phyloP scores from a whole-genome alignment of 2,888 invertebrate species.

The Silvanus unidentatus region DNA sequence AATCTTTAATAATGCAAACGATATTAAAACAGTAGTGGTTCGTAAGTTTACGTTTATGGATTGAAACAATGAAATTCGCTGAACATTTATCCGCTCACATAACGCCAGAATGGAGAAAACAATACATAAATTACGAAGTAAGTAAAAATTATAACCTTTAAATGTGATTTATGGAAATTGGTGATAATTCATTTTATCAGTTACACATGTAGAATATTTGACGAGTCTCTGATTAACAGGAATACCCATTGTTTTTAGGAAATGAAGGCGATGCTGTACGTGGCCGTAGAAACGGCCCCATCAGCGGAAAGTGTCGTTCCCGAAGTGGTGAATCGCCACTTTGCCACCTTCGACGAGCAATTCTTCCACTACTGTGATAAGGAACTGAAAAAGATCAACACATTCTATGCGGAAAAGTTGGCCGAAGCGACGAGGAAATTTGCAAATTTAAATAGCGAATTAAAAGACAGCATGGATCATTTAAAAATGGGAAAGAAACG shows the following conservation, averaged over 20 bases:
- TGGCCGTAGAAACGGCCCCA: conserved; percentile 70
- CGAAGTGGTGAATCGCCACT: conserved; percentile 64
- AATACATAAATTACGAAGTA: conserved; percentile 72
- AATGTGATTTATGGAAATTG: conserved; percentile 3
- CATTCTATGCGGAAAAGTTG: conserved; percentile 83
- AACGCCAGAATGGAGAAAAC: conserved; percentile 90
- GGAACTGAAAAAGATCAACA: conserved; percentile 82
- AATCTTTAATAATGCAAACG: too few relatives aligned
- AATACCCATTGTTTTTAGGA: conserved; percentile 50
- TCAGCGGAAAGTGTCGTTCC: conserved; percentile 68
- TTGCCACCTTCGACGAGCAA: conserved; percentile 75
- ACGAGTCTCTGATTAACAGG: too few relatives aligned
- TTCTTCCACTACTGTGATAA: conserved; percentile 81
- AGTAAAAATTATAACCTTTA: conserved; percentile 16
- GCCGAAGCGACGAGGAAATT: conserved; percentile 82
- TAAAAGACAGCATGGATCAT: conserved; percentile 50
- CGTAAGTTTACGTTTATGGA: too few relatives aligned
- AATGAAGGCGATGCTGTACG: conserved; percentile 79
- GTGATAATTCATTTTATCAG: conserved; percentile 3
- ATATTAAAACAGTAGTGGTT: too few relatives aligned
- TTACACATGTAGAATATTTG: too few relatives aligned
- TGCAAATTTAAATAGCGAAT: conserved; percentile 65
- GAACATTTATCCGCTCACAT: conserved; percentile 84
- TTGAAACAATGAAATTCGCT: conserved; percentile 77
- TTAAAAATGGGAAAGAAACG: conserved; percentile 35